Evolutionary conservation across 2,113 vertebrate species (phyloP).

Genomic region (Oreochromis aureus): DNA sequence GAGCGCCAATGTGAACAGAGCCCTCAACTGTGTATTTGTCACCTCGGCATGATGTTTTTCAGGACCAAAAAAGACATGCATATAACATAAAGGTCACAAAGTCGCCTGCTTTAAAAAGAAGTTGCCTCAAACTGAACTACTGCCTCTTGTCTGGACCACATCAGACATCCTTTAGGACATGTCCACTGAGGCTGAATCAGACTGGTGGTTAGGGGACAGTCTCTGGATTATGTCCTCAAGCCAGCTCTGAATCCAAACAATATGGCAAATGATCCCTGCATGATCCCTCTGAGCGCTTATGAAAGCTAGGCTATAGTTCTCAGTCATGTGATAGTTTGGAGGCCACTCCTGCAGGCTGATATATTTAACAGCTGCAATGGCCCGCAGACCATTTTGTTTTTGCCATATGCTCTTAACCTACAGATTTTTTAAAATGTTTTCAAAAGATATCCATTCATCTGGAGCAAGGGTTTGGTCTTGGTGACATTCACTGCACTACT

Average conservation of each 20-base stretch:
- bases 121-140: neutral
- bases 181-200: neutral
- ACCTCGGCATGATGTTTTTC: neutral
- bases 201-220: neutral
- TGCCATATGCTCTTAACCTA: neutral
- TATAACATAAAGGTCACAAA: neutral
- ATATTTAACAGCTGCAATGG: constrained; percentile 59
- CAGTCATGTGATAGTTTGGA: constrained; percentile 34
- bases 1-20: neutral
- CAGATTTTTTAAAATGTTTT: neutral
- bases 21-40: neutral
- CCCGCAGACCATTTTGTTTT: neutral
- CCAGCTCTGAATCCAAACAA: neutral
- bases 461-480: neutral
- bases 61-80: neutral
- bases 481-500: neutral
- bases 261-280: neutral
- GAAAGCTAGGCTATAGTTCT: constrained; percentile 1
- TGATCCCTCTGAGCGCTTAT: neutral
- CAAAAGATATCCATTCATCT: neutral
- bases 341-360: constrained; percentile 31
- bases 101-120: neutral
- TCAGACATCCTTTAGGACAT: neutral
- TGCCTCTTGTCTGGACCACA: neutral
- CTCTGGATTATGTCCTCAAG: neutral